Evolutionary conservation across 2,113 vertebrate genomes (phyloP).

Genomic region (Pimephales promelas): DNA sequence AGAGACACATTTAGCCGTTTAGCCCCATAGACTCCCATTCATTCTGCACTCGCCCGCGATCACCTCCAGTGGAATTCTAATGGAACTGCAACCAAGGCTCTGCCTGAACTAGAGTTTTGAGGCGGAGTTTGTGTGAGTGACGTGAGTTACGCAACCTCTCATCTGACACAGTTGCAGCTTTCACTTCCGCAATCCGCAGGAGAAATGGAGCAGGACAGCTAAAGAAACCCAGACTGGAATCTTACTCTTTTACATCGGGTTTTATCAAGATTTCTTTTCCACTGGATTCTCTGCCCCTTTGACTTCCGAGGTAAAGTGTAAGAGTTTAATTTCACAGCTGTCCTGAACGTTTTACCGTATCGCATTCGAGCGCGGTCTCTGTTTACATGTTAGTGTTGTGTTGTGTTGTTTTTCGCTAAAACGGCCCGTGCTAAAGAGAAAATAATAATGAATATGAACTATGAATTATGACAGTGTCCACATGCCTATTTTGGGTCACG

Average conservation of each 20-base stretch:
- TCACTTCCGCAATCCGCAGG: background rate
- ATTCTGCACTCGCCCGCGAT: no score
- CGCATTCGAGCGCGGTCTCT: background rate
- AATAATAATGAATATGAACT: background rate
- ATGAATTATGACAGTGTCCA: background rate
- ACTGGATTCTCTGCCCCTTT: background rate
- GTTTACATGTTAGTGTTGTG: background rate
- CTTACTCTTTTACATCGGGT: background rate
- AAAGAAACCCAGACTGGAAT: background rate
- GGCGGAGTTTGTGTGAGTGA: slow-evolving; percentile 30
- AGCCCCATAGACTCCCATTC: no score
- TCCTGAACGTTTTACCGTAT: background rate
- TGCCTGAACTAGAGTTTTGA: background rate
- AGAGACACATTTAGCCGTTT: no score
- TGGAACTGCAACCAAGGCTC: no score
- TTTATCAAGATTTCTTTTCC: background rate
- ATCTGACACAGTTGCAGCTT: slow-evolving; percentile 4
- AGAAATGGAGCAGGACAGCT: background rate
- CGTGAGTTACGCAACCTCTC: slow-evolving; percentile 22
- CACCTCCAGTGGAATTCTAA: no score
- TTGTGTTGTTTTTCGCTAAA: background rate
- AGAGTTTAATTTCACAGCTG: background rate
- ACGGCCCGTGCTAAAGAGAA: background rate
- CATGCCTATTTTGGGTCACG: background rate
- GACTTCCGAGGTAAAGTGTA: slow-evolving; percentile 8